Evolutionary conservation across 2,797 vertebrate species (phyloP).

Genomic region (Pteronotus mesoamericanus): DNA sequence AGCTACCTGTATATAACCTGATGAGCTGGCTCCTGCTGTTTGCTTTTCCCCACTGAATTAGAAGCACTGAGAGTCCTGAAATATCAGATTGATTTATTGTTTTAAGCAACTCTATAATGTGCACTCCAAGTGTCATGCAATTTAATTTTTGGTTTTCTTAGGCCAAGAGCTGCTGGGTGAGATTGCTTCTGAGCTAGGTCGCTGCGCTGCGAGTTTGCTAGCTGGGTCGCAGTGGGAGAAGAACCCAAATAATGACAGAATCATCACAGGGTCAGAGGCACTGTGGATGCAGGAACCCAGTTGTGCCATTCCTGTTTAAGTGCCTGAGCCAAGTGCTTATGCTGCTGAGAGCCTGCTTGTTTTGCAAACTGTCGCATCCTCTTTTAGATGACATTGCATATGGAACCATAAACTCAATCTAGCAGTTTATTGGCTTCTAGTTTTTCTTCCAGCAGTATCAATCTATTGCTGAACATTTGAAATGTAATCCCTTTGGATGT

Average conservation of each 20-base stretch:
- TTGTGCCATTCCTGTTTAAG: not conserved
- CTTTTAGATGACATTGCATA: slow-evolving; percentile 49
- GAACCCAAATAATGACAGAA: not conserved
- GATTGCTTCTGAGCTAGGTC: not conserved
- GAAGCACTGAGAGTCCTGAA: not conserved
- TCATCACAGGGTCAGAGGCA: not conserved
- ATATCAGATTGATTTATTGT: slow-evolving; percentile 36
- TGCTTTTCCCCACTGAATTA: not conserved
- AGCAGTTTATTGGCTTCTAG: slow-evolving; percentile 43
- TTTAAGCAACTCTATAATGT: slow-evolving; percentile 27
- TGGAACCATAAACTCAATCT: slow-evolving; percentile 48
- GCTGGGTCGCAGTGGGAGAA: not conserved
- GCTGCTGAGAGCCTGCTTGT: not conserved
- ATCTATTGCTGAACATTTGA: slow-evolving; percentile 53
- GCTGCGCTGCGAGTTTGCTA: not conserved
- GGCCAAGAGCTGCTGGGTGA: not conserved
- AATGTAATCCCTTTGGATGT: slow-evolving; percentile 58
- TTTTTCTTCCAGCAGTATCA: slow-evolving; percentile 60
- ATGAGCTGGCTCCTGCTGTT: not conserved
- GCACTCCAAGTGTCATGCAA: slow-evolving; percentile 10
- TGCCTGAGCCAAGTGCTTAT: not conserved
- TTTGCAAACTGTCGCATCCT: slow-evolving; percentile 39
- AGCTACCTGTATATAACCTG: not conserved
- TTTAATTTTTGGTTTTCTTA: slow-evolving; percentile 19
- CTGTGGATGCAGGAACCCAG: not conserved